Base-by-base conservation (phyloP, 1,140 invertebrate genomes). In the Achatina immaculata region DNA sequence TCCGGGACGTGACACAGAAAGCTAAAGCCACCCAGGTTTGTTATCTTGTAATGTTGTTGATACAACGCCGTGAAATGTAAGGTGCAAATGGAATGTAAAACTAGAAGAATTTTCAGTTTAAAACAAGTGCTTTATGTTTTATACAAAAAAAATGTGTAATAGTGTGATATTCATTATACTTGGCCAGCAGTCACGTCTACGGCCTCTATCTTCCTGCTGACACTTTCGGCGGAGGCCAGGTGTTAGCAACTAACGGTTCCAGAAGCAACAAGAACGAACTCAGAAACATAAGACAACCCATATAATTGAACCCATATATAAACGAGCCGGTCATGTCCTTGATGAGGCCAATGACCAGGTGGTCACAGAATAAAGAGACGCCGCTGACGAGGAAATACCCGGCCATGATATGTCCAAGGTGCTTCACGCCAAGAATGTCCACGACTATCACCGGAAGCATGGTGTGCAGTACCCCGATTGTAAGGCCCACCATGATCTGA, bases 311-410 rank as follows among this genome's bases (percentile, higher is more conserved):
- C 3, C 1, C 48, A 7, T 31, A 4, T 24, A 28, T n/a, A 65
- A 77, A 77, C n/a, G 75, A 77, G 11, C 75, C 75, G 0, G 75
- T 77, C 11, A 38, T 24, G 36, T 77, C 75, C 19, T 65, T 77
- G 42, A 77, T n/a, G 31, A 31, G 40, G 16, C 75, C 75, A 48
- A 65, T 55, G 19, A 77, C 55, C 40, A 77, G 1, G 38, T 77
- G 75, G 2, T 58, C 55, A 3, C 19, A 21, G 9, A 55, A 9
- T 21, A 42, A 6, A 16, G 42, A 24, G 55, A 40, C 1, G n/a
- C 75, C 75, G n/a, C 65, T 77, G 1, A 77, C 34, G 6, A 77
- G 55, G n/a, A 77, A 62, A 38, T 62, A 77, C 6, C 51, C 75
- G 19, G 75, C 31, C 75, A 77, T 42, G 4, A 77, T 42, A 24